Evolutionary conservation across 2,113 vertebrate genomes (phyloP).

Genomic region (Leucoraja erinaceus): DNA sequence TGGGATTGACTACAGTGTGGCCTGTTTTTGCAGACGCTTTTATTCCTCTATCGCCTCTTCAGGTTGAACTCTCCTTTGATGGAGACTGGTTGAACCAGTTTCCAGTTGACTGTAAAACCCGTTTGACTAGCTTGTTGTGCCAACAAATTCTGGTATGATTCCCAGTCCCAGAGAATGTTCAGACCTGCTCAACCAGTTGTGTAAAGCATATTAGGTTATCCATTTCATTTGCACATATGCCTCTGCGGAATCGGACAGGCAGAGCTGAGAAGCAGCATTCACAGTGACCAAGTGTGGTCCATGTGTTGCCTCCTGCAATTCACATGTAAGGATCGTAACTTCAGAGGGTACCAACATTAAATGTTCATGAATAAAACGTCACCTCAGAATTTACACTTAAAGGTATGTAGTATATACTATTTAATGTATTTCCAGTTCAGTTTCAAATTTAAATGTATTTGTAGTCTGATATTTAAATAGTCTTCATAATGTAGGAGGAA

Average conservation of each 20-base stretch:
- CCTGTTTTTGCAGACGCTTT: constrained; percentile 56
- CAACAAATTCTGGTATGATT: constrained; percentile 82
- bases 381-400: not conserved
- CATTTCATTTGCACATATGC: constrained; percentile 65
- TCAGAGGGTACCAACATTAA: constrained; percentile 54
- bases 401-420: not conserved
- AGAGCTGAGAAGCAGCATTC: constrained; percentile 45
- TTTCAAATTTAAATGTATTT: not conserved
- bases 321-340: constrained; percentile 50
- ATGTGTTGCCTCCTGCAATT: constrained; percentile 51
- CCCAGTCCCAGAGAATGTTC: constrained; percentile 69
- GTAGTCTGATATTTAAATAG: not conserved
- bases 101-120: constrained; percentile 60
- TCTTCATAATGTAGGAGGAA: not conserved
- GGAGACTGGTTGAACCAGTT: constrained; percentile 69
- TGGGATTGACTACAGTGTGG: constrained; percentile 62
- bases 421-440: not conserved
- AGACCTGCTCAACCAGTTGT: constrained; percentile 81
- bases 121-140: constrained; percentile 72
- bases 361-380: constrained; percentile 42
- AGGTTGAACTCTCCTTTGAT: constrained; percentile 68
- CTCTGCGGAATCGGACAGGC: constrained; percentile 61
- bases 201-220: constrained; percentile 81
- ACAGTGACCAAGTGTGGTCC: constrained; percentile 60
- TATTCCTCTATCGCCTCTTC: constrained; percentile 60